These are phyloP conservation scores for Nylanderia fulva DNA, from an alignment of 1,140 invertebrate species.

Conservation along the genomic window DNA sequence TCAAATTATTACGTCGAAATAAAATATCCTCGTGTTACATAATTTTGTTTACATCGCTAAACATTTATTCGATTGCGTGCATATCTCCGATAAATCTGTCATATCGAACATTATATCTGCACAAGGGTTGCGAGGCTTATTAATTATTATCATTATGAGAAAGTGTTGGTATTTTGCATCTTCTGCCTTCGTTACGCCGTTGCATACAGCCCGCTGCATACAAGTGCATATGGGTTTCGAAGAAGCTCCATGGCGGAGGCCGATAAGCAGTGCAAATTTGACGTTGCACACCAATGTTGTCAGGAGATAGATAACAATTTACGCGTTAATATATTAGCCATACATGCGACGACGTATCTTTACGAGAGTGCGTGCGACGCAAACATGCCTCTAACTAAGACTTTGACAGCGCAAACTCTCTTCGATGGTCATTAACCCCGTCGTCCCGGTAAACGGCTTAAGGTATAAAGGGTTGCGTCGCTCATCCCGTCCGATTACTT, in stretches of 20 bases:
- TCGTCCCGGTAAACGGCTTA: constrained; percentile 41
- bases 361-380: constrained; percentile 44
- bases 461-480: constrained; percentile 69
- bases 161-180: background rate
- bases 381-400: constrained; percentile 45
- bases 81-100: background rate
- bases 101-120: background rate
- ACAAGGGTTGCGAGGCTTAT: background rate
- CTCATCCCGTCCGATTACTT: constrained; percentile 56
- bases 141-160: background rate
- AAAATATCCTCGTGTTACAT: background rate
- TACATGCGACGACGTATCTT: constrained; percentile 69
- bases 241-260: background rate
- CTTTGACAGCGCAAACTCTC: constrained; percentile 32
- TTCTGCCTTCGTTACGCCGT: constrained; percentile 37
- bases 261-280: constrained; percentile 84
- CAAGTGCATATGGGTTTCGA: background rate
- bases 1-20: background rate
- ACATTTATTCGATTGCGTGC: background rate
- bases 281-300: constrained; percentile 67
- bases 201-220: background rate
- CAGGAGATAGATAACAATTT: constrained; percentile 70
- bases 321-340: constrained; percentile 76
- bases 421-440: constrained; percentile 66
- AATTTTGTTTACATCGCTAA: background rate